Conservation (phyloP, 2,888 invertebrate genomes). For the Uropetala carovei region DNA sequence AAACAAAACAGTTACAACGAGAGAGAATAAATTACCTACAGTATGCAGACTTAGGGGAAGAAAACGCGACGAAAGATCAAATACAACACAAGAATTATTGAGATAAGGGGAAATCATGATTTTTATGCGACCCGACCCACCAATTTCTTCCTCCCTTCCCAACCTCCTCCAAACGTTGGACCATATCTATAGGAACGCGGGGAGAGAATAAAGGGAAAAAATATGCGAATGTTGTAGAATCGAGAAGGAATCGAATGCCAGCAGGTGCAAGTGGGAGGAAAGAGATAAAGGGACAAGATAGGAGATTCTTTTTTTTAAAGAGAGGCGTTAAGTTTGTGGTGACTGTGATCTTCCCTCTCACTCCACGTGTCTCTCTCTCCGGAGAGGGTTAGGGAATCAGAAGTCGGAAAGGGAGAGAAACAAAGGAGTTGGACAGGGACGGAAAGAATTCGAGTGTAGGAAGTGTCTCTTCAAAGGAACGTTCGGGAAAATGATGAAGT, state of each 20-base stretch:
- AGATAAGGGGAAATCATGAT: background rate
- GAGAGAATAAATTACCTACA: background rate
- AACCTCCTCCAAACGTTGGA: background rate
- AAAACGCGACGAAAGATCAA: background rate
- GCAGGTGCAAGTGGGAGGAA: background rate
- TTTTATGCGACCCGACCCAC: background rate
- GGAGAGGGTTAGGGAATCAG: no score
- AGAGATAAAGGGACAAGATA: background rate
- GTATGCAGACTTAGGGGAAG: background rate
- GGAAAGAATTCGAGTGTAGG: no score
- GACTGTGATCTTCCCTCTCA: background rate
- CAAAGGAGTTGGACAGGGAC: no score
- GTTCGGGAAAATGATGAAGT: no score
- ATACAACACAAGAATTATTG: background rate
- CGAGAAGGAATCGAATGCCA: background rate
- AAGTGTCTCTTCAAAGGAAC: no score
- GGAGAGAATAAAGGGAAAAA: background rate
- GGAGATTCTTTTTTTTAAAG: background rate
- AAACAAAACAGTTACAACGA: background rate
- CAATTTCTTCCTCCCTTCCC: background rate
- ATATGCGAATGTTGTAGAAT: background rate
- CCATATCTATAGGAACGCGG: background rate
- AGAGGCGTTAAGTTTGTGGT: background rate
- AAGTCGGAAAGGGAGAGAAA: no score
- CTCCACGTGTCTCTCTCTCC: no score